These are phyloP conservation scores for Rousettus leschenaultii DNA, from an alignment of 2,113 vertebrate genomes.

Conservation along the genomic window DNA sequence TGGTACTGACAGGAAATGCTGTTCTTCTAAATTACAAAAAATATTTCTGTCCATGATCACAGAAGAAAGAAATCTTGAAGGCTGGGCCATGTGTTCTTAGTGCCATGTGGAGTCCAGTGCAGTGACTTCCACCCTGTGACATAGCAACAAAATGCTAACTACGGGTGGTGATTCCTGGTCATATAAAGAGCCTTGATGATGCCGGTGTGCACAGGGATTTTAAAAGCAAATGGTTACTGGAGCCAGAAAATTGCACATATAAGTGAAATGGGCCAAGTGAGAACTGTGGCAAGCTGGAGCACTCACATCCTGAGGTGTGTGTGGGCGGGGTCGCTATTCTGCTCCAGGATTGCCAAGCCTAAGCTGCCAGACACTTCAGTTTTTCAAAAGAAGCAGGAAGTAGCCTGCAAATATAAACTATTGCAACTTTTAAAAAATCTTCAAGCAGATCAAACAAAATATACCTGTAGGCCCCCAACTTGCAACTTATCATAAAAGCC, in stretches of 20 bases:
- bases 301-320: not conserved
- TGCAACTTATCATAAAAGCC: not conserved
- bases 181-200: not conserved
- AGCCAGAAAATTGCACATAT: not conserved
- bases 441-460: not conserved
- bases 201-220: not conserved
- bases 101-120: not conserved
- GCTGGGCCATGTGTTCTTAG: not conserved
- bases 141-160: not conserved
- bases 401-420: not conserved
- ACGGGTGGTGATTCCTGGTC: not conserved
- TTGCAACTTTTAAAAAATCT: not conserved
- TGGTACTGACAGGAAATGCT: not conserved
- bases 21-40: constrained; percentile 1
- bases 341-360: not conserved
- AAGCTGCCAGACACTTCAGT: not conserved
- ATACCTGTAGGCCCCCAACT: not conserved
- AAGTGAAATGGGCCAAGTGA: not conserved
- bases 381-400: not conserved
- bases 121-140: not conserved
- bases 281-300: not conserved
- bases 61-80: constrained; percentile 8
- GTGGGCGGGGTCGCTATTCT: not conserved
- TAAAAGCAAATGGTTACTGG: not conserved
- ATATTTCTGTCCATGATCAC: not conserved